Conservation (phyloP, 1,140 invertebrate species). For the Solen grandis region DNA sequence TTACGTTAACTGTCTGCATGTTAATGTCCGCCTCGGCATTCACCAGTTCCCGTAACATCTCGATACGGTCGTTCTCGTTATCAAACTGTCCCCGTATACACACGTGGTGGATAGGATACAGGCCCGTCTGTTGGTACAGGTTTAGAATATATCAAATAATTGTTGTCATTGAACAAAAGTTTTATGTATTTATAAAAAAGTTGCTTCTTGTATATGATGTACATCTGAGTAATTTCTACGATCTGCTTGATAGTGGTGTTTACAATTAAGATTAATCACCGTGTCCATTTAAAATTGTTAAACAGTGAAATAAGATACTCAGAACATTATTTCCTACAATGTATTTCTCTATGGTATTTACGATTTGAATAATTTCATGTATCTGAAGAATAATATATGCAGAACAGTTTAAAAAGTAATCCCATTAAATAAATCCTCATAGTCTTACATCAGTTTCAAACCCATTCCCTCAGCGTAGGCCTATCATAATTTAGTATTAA, state of each 20-base stretch:
- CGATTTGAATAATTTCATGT: too few relatives aligned
- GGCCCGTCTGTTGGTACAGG: constrained; percentile 32
- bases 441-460: background rate
- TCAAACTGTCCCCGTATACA: constrained; percentile 28
- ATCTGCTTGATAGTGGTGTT: background rate
- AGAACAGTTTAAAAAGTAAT: background rate
- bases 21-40: constrained; percentile 40
- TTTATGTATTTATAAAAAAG: background rate
- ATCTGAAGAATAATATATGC: too few relatives aligned
- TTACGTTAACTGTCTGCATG: constrained; percentile 52
- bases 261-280: too few relatives aligned
- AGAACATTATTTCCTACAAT: too few relatives aligned
- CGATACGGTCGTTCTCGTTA: constrained; percentile 36
- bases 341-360: too few relatives aligned
- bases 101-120: constrained; percentile 44
- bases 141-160: constrained; percentile 33
- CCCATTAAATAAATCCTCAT: background rate
- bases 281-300: background rate
- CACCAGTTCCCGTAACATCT: constrained; percentile 28
- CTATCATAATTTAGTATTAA: background rate
- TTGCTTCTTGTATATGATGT: background rate
- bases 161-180: background rate
- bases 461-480: background rate
- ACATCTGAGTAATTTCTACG: background rate
- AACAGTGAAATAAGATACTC: background rate